These are phyloP conservation scores for Littorina saxatilis DNA, from an alignment of 1,140 invertebrate genomes.

Conservation along the genomic window DNA sequence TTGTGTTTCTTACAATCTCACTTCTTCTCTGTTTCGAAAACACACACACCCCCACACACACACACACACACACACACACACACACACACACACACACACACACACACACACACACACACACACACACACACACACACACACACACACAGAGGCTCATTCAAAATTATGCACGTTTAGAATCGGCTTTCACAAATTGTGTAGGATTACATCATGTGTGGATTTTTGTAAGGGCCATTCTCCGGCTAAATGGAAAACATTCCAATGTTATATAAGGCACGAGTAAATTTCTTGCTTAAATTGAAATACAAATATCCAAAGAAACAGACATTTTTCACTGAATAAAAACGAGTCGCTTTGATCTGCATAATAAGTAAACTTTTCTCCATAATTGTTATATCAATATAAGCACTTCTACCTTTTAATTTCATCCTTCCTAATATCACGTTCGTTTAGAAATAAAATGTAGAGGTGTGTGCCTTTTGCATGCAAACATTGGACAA, in stretches of 20 bases:
- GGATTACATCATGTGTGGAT: background rate
- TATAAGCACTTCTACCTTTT: too few relatives aligned
- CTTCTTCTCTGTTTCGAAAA: conserved; percentile 23
- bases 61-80: background rate
- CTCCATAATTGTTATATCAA: too few relatives aligned
- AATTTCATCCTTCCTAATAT: too few relatives aligned
- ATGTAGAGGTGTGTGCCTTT: too few relatives aligned
- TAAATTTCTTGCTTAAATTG: background rate
- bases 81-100: conserved; percentile 25
- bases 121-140: background rate
- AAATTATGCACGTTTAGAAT: background rate
- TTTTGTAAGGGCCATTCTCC: background rate
- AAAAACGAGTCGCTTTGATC: too few relatives aligned
- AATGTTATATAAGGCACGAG: background rate
- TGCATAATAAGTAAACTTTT: too few relatives aligned
- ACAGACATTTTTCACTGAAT: background rate
- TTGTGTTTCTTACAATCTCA: too few relatives aligned
- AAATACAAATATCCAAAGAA: background rate
- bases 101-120: conserved; percentile 20
- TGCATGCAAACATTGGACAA: too few relatives aligned
- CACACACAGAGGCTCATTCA: too few relatives aligned
- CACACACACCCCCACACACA: too few relatives aligned
- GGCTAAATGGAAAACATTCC: background rate
- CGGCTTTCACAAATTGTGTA: too few relatives aligned
- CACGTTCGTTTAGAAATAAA: too few relatives aligned